phyloP scores from a whole-genome alignment of 2,113 vertebrate genomes.

The Bufo bufo region DNA sequence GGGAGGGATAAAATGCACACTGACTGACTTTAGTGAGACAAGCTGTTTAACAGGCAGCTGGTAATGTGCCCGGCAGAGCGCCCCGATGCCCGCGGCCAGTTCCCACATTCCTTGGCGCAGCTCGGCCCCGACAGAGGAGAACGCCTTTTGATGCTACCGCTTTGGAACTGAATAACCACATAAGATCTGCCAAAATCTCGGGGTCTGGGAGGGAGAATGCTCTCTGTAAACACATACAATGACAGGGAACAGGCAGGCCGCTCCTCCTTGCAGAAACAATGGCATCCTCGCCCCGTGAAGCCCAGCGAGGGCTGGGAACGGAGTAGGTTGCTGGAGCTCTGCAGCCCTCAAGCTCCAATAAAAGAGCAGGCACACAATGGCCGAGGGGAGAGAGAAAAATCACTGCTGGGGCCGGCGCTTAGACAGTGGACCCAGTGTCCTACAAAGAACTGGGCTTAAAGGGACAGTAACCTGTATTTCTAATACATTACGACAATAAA shows the following conservation, averaged over 20 bases:
- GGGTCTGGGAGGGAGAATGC: slow-evolving; percentile 31
- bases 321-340: not conserved
- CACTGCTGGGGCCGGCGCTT: not conserved
- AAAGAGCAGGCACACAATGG: slow-evolving; percentile 1
- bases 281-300: not conserved
- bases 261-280: not conserved
- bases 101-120: not conserved
- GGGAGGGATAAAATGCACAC: not conserved
- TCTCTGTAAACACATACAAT: slow-evolving; percentile 40
- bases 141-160: slow-evolving; percentile 3
- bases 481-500: too few species aligned
- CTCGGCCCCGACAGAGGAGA: not conserved
- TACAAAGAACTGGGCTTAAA: not conserved
- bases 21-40: not conserved
- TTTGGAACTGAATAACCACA: slow-evolving; percentile 17
- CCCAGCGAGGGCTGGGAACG: not conserved
- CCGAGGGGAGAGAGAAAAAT: slow-evolving; percentile 17
- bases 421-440: not conserved
- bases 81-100: not conserved
- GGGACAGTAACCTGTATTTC: not conserved
- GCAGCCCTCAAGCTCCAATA: not conserved
- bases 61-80: not conserved
- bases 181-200: slow-evolving; percentile 2
- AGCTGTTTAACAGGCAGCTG: not conserved
- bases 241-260: slow-evolving; percentile 6